phyloP scores from a whole-genome alignment of 1,140 invertebrate species.

The Euborellia annulipes region DNA sequence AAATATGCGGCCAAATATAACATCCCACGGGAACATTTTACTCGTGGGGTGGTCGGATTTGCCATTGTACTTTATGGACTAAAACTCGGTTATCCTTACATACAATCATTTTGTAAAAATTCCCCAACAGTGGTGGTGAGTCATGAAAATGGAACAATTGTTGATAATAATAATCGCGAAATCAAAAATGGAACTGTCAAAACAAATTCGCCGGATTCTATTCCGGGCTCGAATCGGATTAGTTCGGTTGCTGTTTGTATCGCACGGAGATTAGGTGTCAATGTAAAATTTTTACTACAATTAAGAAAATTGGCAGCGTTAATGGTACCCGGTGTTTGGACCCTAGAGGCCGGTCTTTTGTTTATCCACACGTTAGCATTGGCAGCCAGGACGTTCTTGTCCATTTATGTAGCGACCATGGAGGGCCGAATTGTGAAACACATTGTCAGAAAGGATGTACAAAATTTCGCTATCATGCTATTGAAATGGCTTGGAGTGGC shows the following conservation, averaged over 20 bases:
- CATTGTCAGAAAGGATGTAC: constrained; percentile 80
- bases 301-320: constrained; percentile 65
- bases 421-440: constrained; percentile 93
- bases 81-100: constrained; percentile 31
- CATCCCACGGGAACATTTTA: constrained; percentile 35
- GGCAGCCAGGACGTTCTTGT: constrained; percentile 82
- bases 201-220: constrained; percentile 3
- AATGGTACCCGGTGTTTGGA: constrained; percentile 77
- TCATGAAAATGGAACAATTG: constrained; percentile 8
- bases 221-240: constrained; percentile 7
- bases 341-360: constrained; percentile 65
- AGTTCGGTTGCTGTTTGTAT: too few species aligned
- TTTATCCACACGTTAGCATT: constrained; percentile 74
- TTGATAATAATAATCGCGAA: constrained; percentile 22
- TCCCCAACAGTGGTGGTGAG: background rate
- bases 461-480: constrained; percentile 63
- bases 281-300: constrained; percentile 67
- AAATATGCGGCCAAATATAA: constrained; percentile 42
- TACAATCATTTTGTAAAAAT: constrained; percentile 11
- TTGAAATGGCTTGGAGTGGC: constrained; percentile 88
- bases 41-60: constrained; percentile 35
- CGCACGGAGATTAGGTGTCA: constrained; percentile 25
- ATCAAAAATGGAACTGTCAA: constrained; percentile 15
- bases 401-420: constrained; percentile 89
- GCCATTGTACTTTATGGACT: constrained; percentile 30